Evolutionary conservation across 2,113 vertebrate species (phyloP).

Genomic region (Neolamprologus sp.): DNA sequence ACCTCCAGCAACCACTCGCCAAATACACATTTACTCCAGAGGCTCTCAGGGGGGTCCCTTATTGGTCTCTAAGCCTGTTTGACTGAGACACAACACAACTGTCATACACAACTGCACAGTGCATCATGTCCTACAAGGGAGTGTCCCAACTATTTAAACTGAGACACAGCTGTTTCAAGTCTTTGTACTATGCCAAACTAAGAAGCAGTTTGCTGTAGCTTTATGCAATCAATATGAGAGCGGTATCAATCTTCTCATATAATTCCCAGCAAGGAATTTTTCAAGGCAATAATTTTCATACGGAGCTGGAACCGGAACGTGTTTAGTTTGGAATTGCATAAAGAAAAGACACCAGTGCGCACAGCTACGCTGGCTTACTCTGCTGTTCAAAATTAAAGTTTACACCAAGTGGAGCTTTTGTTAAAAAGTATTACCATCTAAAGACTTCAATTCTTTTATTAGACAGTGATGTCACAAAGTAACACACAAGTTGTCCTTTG

Average conservation of each 20-base stretch:
- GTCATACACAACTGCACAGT: background rate
- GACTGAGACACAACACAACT: background rate
- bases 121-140: background rate
- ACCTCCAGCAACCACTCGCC: background rate
- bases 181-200: background rate
- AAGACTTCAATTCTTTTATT: background rate
- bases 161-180: background rate
- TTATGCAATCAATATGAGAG: background rate
- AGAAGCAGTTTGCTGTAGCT: background rate
- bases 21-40: background rate
- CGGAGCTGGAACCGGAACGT: background rate
- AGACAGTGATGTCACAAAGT: background rate
- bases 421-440: background rate
- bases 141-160: background rate
- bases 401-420: background rate
- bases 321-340: background rate
- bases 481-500: background rate
- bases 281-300: background rate
- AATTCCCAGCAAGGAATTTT: background rate
- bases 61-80: background rate
- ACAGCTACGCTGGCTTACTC: background rate
- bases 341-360: background rate
- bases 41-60: background rate
- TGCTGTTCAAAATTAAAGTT: background rate
- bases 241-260: background rate